phyloP scores from a whole-genome alignment of 1,140 invertebrate genomes.

The Trissolcus basalis region DNA sequence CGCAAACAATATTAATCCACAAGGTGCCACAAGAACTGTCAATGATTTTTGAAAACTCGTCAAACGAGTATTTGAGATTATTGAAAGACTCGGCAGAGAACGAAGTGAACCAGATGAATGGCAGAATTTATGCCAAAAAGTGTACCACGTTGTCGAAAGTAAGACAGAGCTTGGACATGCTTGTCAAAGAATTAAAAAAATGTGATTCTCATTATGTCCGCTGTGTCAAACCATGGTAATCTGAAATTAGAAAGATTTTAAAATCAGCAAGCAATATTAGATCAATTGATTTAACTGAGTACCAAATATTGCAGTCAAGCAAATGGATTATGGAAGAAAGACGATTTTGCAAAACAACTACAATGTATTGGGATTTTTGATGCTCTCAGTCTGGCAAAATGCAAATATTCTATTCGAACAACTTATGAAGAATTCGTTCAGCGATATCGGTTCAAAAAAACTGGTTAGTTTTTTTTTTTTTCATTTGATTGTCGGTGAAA shows the following conservation, averaged over 20 bases:
- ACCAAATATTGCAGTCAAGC: conserved; percentile 19
- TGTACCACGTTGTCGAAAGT: conserved; percentile 64
- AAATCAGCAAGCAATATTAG: neutral
- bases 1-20: too few species aligned
- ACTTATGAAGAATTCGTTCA: conserved; percentile 59
- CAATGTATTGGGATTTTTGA: conserved; percentile 61
- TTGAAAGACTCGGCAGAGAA: conserved; percentile 34
- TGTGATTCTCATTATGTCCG: conserved; percentile 66
- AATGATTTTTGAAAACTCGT: conserved; percentile 47
- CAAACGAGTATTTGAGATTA: conserved; percentile 47
- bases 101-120: conserved; percentile 22
- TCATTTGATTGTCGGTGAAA: too few species aligned
- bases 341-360: conserved; percentile 62
- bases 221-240: conserved; percentile 64
- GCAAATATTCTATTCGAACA: conserved; percentile 61
- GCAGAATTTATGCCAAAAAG: conserved; percentile 56
- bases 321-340: conserved; percentile 41
- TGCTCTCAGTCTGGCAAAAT: conserved; percentile 59
- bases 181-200: conserved; percentile 61
- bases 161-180: conserved; percentile 59
- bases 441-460: conserved; percentile 39
- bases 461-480: conserved; percentile 6
- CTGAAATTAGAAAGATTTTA: conserved; percentile 8
- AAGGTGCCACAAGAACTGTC: conserved; percentile 59
- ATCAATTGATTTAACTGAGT: conserved; percentile 4